Evolutionary conservation across 2,888 invertebrate species (phyloP), one percentile per base, ranked within the genome.

Genomic region (Cephus nigrinus): DNA sequence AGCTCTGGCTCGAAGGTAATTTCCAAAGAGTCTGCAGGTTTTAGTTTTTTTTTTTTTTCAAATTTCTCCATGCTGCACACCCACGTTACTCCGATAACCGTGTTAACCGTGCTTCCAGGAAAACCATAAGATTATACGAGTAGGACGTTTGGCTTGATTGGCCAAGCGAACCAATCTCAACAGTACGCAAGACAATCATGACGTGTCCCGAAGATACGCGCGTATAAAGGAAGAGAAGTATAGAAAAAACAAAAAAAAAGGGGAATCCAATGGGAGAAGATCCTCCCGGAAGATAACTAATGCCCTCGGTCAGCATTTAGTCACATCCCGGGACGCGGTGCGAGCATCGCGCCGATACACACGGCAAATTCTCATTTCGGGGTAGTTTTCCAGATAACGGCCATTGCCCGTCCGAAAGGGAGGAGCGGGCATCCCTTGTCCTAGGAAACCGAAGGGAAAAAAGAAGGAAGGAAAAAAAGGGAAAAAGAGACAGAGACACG

Each of bases 381-480:
- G 82, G 83, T 84, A 85, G 79, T 86, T 82, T 80, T 80, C 84
- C 79, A 85, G 88, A 89, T 89, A 89, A 89, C 88, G 85, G 87
- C 83, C 84, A 85, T 85, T 84, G 86, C 84, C 84, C 84, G 81
- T 83, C 80, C 80, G 81, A 81, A 80, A 78, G 77, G 71, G 78
- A 76, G 74, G 75, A 9, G 23, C 79, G 76, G 81, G 83, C 74
- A 73, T 71, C 71, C 75, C 32, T 15, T 75, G 68, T 69, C 40
- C 68, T 68, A 69, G 69, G 74, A 69, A 69, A 75, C 68, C 69
- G 68, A 79, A 78, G 76, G 75, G 75, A 72, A 30, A 71, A 72
- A 72, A 34, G 34, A 11, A 76, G 74, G 73, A 72, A 74, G 79
- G 74, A 77, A 78, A 79, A 80, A 74, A 78, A 32, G 32, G 55